Conservation (phyloP, 2,888 invertebrate genomes). For the Pristionchus arcanus region DNA sequence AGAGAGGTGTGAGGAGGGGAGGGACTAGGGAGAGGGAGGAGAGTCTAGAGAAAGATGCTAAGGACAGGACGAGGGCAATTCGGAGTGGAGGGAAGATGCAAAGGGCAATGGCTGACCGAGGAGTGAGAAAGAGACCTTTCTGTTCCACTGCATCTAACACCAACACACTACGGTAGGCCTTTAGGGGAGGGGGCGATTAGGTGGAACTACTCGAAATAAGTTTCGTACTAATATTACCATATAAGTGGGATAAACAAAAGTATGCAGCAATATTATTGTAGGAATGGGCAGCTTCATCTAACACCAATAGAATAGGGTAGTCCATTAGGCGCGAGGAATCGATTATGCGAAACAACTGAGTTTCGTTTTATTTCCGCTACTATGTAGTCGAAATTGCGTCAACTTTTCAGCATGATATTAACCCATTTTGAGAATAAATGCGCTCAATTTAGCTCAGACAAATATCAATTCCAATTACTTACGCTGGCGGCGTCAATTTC, state of each 20-base stretch:
- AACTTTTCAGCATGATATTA: too few relatives aligned
- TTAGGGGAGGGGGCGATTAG: neutral
- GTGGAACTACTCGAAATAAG: neutral
- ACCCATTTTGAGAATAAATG: too few relatives aligned
- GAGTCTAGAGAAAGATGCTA: conserved; percentile 18
- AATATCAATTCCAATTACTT: neutral
- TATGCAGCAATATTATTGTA: too few relatives aligned
- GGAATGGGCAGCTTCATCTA: too few relatives aligned
- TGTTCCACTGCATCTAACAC: conserved; percentile 48
- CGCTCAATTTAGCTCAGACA: neutral
- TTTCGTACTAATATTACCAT: neutral
- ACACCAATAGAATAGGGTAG: too few relatives aligned
- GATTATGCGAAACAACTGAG: too few relatives aligned
- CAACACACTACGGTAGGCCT: neutral
- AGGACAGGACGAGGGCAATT: conserved; percentile 16
- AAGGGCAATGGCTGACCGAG: conserved; percentile 2
- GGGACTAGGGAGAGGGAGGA: neutral
- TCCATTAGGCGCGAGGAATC: too few relatives aligned
- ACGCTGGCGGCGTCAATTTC: neutral
- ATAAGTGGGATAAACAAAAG: neutral
- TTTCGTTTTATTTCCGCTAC: too few relatives aligned
- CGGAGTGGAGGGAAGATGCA: neutral
- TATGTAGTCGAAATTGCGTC: too few relatives aligned
- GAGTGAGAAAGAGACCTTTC: conserved; percentile 24
- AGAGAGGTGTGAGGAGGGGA: neutral